A percentile compares a stretch with the other conserved stretches of the same genome.
Conservation (phyloP, 2,797 vertebrate species). For the Ctenosaura bakeri region DNA sequence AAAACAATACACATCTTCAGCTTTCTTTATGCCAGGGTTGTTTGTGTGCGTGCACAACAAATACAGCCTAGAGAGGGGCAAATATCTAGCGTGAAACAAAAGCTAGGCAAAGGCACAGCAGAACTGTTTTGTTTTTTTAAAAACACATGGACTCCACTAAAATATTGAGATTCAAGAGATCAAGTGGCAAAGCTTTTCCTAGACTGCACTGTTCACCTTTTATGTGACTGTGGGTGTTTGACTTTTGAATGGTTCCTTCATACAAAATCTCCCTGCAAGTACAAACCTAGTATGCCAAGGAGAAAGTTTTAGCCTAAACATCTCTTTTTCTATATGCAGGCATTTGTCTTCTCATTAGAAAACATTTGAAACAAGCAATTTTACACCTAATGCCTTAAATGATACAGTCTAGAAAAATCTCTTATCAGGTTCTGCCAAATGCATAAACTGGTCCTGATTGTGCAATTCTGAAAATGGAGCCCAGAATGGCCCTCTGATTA, state of each 20-base stretch:
- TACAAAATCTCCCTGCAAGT: background rate
- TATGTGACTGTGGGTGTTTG: background rate
- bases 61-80: background rate
- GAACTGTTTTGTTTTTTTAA: background rate
- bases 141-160: background rate
- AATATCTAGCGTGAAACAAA: background rate
- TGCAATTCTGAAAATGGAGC: constrained; percentile 3
- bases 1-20: background rate
- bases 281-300: constrained; percentile 11
- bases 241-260: background rate
- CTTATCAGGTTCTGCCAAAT: background rate
- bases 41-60: background rate
- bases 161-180: constrained; percentile 14
- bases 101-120: no score
- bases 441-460: background rate
- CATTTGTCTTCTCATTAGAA: background rate
- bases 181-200: background rate
- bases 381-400: background rate
- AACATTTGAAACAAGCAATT: constrained; percentile 1
- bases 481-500: background rate
- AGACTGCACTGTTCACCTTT: background rate
- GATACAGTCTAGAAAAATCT: background rate
- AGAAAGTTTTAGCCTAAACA: background rate
- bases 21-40: background rate
- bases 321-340: background rate